Evolutionary conservation across 37 sponge, comb jelly and placozoan genomes (phyloP), one percentile per base, ranked within the genome.

Genomic region (Ephydatia muelleri): DNA sequence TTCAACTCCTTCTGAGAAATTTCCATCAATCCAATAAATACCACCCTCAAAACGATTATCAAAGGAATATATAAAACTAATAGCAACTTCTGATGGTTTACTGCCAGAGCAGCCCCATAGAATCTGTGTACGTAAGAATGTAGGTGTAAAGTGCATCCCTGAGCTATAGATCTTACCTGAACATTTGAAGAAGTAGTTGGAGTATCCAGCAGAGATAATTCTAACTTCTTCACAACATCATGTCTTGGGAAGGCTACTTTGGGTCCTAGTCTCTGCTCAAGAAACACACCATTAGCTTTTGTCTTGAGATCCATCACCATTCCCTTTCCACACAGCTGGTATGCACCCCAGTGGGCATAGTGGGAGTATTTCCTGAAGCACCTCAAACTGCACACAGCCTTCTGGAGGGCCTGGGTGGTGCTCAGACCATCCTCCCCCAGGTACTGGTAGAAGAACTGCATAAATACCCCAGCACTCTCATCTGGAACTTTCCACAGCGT

Each of bases 361-460:
- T 89, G 90, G 9, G 90, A 80, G 65, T 88, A 89, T 40, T 80
- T 74, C 39, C 47, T 36, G 77, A 95, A 79, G 49, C 90, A 89
- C 9, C 95, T 71, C 36, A 95, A n/a, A 67, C 85, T 86, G 47
- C 70, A 84, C 5, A 82, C 82, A 37, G 92, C 73, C 70, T 92
- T 92, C 79, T 95, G 95, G 22, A 95, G 68, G 16, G 95, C 87
- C 28, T 66, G 69, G 0, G 85, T 66, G 38, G 77, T 80, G 26
- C 72, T 31, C 22, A 67, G 27, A 11, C 90, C 92, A 85, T 94
- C 83, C 37, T n/a, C n/a, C n/a, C 77, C 37, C 38, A 89, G 57
- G 70, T 87, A 86, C 28, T 83, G 90, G 75, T 95, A 95, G 76
- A 95, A 92, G 72, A 83, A 87, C 76, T 74, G 72, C 95, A 92